phyloP scores from a whole-genome alignment of 2,113 vertebrate genomes.

The Oryzias woworae region DNA sequence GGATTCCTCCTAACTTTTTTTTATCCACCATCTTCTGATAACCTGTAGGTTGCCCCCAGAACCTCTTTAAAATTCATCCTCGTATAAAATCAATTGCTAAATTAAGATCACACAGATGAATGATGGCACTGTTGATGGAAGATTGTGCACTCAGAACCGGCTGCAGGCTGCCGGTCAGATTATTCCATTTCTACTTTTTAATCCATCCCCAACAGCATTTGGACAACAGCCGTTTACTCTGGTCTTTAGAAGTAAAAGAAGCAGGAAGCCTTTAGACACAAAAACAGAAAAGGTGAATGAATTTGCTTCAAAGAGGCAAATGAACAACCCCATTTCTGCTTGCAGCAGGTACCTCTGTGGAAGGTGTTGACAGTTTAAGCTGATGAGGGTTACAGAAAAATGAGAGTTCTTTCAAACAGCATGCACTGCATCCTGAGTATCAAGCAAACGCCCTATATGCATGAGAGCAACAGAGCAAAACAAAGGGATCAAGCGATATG shows the following conservation, averaged over 20 bases:
- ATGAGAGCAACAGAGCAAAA: constrained; percentile 6
- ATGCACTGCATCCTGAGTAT: constrained; percentile 14
- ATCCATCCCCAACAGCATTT: constrained; percentile 7
- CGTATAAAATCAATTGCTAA: constrained; percentile 49
- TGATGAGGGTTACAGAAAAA: constrained; percentile 9
- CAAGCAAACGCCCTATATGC: background rate
- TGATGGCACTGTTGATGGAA: constrained; percentile 27
- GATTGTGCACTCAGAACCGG: constrained; percentile 3
- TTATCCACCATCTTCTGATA: constrained; percentile 15
- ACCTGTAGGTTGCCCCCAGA: constrained; percentile 42
- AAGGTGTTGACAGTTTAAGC: constrained; percentile 3
- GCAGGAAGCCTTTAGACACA: background rate
- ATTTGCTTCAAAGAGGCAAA: constrained; percentile 3
- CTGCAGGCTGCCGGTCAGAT: constrained; percentile 11
- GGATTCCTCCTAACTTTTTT: constrained; percentile 22
- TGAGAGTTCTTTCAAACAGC: background rate
- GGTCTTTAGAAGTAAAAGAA: background rate
- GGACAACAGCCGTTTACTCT: background rate
- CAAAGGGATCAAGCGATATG: background rate
- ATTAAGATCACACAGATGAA: constrained; percentile 49
- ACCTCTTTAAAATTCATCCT: constrained; percentile 57
- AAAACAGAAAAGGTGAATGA: background rate
- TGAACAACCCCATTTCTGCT: constrained; percentile 2
- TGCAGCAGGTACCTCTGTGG: background rate
- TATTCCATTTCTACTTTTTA: constrained; percentile 17